These are phyloP conservation scores for Caenorhabditis auriculariae DNA, from an alignment of 2,888 invertebrate genomes.

Conservation along the genomic window DNA sequence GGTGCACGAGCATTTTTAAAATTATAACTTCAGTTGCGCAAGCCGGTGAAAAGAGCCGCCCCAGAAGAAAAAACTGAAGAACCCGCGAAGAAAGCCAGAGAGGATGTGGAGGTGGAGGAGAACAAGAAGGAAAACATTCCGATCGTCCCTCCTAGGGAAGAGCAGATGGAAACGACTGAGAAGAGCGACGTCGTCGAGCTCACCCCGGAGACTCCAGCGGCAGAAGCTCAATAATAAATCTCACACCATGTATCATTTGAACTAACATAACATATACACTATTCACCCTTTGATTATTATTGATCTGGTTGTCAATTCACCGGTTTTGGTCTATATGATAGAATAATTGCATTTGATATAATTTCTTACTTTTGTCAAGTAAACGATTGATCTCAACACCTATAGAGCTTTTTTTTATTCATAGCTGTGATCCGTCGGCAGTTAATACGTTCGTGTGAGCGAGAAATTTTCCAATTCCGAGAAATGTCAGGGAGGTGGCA, in stretches of 20 bases:
- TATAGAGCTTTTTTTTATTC: not conserved
- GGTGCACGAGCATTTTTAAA: not conserved
- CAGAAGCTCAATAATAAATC: too few species aligned
- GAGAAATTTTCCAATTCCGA: not conserved
- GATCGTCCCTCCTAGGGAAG: not conserved
- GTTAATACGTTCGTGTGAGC: not conserved
- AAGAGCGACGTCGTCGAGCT: too few species aligned
- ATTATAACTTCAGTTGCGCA: conserved; percentile 21
- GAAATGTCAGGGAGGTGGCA: not conserved
- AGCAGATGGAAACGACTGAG: not conserved
- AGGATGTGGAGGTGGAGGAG: not conserved
- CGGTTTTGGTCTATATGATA: too few species aligned
- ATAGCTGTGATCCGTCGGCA: not conserved
- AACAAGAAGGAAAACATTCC: not conserved
- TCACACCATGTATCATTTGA: too few species aligned
- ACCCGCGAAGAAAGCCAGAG: conserved; percentile 6
- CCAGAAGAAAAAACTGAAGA: conserved; percentile 4
- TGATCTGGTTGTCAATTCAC: too few species aligned
- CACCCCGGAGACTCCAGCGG: too few species aligned
- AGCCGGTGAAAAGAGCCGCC: conserved; percentile 30
- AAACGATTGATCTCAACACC: not conserved
- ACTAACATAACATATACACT: too few species aligned
- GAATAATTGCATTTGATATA: too few species aligned
- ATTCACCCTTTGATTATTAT: too few species aligned
- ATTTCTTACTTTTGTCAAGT: too few species aligned